Evolutionary conservation across 2,797 vertebrate genomes (phyloP).

Genomic region (Discoglossus pictus): DNA sequence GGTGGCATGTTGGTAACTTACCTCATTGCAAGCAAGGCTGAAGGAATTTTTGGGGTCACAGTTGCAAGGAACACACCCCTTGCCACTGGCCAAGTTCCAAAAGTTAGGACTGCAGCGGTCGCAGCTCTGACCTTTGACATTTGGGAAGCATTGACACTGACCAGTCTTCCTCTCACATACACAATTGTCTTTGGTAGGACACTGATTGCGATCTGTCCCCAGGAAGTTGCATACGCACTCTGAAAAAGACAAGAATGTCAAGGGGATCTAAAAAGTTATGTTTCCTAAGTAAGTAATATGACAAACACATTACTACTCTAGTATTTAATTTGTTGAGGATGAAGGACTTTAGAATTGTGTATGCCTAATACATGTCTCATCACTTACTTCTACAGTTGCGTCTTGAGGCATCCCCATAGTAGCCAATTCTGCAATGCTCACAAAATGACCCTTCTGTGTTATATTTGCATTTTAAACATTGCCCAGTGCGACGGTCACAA

Average conservation of each 20-base stretch:
- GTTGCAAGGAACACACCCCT: conserved; percentile 82
- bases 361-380: too few species aligned
- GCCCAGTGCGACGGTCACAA: conserved; percentile 82
- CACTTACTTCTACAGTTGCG: conserved; percentile 92
- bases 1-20: conserved; percentile 53
- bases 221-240: conserved; percentile 89
- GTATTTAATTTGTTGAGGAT: too few species aligned
- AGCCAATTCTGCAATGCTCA: conserved; percentile 81
- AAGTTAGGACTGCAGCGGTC: conserved; percentile 88
- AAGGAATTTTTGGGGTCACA: conserved; percentile 85
- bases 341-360: too few species aligned
- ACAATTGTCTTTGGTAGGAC: conserved; percentile 78
- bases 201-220: conserved; percentile 84
- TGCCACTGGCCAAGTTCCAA: conserved; percentile 88
- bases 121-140: conserved; percentile 85
- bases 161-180: conserved; percentile 82
- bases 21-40: conserved; percentile 88
- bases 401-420: conserved; percentile 82
- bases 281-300: too few species aligned
- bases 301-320: too few species aligned
- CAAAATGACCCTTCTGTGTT: conserved; percentile 87
- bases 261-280: not conserved
- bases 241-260: conserved; percentile 57
- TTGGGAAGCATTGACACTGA: conserved; percentile 88
- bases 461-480: conserved; percentile 87